Evolutionary conservation across 2,888 invertebrate genomes (phyloP).

Genomic region (Dynastes tityus): DNA sequence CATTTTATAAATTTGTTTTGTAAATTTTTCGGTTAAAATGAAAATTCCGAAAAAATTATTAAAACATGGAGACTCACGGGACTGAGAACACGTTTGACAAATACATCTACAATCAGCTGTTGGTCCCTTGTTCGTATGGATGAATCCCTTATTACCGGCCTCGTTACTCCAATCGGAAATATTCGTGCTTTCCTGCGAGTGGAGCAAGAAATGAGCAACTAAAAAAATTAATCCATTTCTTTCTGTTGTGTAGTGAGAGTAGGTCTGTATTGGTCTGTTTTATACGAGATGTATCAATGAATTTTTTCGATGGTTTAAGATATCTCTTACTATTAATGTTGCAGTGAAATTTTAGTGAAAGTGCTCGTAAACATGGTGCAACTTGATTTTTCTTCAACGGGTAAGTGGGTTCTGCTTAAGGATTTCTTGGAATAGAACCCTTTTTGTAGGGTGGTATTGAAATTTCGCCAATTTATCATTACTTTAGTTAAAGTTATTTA

Average conservation of each 20-base stretch:
- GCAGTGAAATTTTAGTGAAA: conserved; percentile 59
- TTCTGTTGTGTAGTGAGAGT: conserved; percentile 55
- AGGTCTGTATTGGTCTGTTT: conserved; percentile 53
- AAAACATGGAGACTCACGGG: background rate
- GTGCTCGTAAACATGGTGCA: conserved; percentile 64
- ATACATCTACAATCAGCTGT: conserved; percentile 20
- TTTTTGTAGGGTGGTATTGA: conserved; percentile 65
- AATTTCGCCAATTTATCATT: conserved; percentile 59
- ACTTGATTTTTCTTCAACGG: conserved; percentile 65
- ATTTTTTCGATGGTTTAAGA: conserved; percentile 52
- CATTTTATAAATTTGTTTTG: conserved; percentile 74
- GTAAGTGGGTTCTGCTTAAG: conserved; percentile 60
- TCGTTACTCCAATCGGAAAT: background rate
- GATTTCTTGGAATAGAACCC: conserved; percentile 60
- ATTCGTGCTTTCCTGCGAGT: background rate
- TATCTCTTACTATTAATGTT: no score
- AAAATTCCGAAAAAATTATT: background rate
- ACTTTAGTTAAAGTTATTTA: background rate
- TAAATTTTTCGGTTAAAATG: conserved; percentile 24
- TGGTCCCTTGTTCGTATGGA: background rate
- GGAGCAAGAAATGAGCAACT: background rate
- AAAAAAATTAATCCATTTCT: conserved; percentile 49
- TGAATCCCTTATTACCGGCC: conserved; percentile 25
- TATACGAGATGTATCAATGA: conserved; percentile 53
- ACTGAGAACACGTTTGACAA: background rate